Conservation (phyloP, 2,888 invertebrate species). For the Terebella lapidaria region DNA sequence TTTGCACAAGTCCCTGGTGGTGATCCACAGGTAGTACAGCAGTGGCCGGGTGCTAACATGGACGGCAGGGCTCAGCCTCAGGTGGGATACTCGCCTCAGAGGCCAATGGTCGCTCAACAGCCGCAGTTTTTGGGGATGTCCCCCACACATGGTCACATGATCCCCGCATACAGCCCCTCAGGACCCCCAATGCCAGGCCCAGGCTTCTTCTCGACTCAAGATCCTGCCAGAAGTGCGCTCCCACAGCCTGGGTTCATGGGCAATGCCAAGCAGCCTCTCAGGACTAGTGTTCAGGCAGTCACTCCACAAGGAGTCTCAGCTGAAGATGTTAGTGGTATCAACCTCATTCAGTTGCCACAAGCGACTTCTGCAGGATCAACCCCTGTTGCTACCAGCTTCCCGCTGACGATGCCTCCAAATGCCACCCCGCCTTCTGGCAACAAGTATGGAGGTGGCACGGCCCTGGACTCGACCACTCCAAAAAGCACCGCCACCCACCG, state of each 20-base stretch:
- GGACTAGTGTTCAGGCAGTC: no score
- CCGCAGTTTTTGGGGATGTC: no score
- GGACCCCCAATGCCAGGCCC: not conserved
- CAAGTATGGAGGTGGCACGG: not conserved
- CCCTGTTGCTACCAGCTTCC: slow-evolving; percentile 1
- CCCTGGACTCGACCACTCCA: not conserved
- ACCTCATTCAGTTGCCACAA: not conserved
- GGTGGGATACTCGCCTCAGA: no score
- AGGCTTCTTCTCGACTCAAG: not conserved
- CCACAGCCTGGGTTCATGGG: not conserved
- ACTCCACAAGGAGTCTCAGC: not conserved
- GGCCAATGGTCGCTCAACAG: no score
- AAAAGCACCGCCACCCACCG: no score
- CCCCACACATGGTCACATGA: no score
- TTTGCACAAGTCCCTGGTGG: no score
- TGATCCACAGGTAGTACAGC: no score
- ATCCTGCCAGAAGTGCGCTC: not conserved
- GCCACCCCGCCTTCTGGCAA: not conserved
- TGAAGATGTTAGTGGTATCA: not conserved
- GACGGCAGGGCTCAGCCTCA: no score
- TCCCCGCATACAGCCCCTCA: no score
- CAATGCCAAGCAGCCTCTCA: not conserved
- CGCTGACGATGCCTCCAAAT: not conserved
- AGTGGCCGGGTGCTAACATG: no score
- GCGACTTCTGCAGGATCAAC: no score